A percentile compares a stretch with the other conserved stretches of the same genome.
These are phyloP conservation scores for Agraylea sexmaculata DNA, from an alignment of 1,140 invertebrate genomes.

Conservation along the genomic window DNA sequence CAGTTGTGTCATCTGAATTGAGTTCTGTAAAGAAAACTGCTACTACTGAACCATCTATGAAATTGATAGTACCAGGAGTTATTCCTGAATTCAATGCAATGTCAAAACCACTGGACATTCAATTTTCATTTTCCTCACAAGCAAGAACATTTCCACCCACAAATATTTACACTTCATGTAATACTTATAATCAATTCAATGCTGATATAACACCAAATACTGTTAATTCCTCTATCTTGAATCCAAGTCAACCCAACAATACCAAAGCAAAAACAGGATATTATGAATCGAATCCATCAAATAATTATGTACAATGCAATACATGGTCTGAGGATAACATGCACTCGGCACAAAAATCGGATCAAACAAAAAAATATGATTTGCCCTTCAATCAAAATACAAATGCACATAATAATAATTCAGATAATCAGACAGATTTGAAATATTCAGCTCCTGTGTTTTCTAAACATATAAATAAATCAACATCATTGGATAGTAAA, in stretches of 20 bases:
- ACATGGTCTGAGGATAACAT: conserved; percentile 16
- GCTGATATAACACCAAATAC: conserved; percentile 15
- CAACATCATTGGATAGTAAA: too few relatives aligned
- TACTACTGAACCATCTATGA: conserved; percentile 11
- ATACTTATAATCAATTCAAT: conserved; percentile 19
- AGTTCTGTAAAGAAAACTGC: conserved; percentile 12
- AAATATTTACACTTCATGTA: conserved; percentile 19
- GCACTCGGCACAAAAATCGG: conserved; percentile 11
- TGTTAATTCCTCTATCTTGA: conserved; percentile 11
- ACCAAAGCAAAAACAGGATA: neutral
- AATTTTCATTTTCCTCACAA: conserved; percentile 8
- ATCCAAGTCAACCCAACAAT: too few relatives aligned
- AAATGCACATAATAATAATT: conserved; percentile 1
- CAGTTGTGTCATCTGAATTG: conserved; percentile 1
- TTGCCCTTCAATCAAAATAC: conserved; percentile 12
- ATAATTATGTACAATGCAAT: conserved; percentile 19
- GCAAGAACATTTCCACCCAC: conserved; percentile 11
- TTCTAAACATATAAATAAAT: conserved; percentile 21
- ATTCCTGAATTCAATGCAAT: conserved; percentile 12
- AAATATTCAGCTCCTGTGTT: conserved; percentile 11
- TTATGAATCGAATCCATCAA: conserved; percentile 15
- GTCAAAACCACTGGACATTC: conserved; percentile 13
- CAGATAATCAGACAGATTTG: conserved; percentile 15
- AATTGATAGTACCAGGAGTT: conserved; percentile 12
- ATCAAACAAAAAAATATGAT: conserved; percentile 13